These are phyloP conservation scores for Thymelicus acteon DNA, from an alignment of 2,888 invertebrate species.

Conservation along the genomic window DNA sequence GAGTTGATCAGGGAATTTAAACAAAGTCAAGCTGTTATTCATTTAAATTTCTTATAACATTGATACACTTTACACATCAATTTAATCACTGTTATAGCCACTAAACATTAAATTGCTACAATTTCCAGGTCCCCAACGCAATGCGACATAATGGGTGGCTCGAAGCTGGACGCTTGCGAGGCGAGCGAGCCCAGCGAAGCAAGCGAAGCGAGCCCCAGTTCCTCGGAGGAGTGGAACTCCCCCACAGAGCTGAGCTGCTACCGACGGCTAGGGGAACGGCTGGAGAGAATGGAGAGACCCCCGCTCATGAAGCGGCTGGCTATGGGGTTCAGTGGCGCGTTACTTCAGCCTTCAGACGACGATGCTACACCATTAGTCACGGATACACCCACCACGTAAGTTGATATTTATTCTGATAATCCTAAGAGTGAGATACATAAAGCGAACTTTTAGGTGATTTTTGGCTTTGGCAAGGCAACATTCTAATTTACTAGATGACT, in stretches of 20 bases:
- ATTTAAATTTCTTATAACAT: too few relatives aligned
- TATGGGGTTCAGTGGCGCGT: constrained; percentile 88
- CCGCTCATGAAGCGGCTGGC: constrained; percentile 92
- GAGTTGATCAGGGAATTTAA: too few relatives aligned
- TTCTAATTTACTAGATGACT: too few relatives aligned
- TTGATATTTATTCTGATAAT: background rate
- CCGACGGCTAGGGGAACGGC: constrained; percentile 90
- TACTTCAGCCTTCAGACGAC: constrained; percentile 80
- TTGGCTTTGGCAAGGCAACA: too few relatives aligned
- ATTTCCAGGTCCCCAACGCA: constrained; percentile 67
- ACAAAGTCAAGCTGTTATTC: too few relatives aligned
- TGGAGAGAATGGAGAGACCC: constrained; percentile 86
- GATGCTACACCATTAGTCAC: constrained; percentile 91
- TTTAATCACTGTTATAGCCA: too few relatives aligned
- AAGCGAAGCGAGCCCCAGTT: constrained; percentile 84
- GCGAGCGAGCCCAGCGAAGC: constrained; percentile 67
- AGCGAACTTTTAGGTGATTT: too few relatives aligned
- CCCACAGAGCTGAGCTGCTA: constrained; percentile 95
- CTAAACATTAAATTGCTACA: background rate
- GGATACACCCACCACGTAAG: constrained; percentile 85
- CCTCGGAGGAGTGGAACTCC: constrained; percentile 94
- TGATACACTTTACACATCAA: too few relatives aligned
- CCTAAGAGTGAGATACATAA: too few relatives aligned
- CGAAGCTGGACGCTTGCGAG: constrained; percentile 51
- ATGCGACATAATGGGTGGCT: constrained; percentile 73